Evolutionary conservation across 2,888 invertebrate genomes (phyloP).

Genomic region (Drosophila suboccidentalis): DNA sequence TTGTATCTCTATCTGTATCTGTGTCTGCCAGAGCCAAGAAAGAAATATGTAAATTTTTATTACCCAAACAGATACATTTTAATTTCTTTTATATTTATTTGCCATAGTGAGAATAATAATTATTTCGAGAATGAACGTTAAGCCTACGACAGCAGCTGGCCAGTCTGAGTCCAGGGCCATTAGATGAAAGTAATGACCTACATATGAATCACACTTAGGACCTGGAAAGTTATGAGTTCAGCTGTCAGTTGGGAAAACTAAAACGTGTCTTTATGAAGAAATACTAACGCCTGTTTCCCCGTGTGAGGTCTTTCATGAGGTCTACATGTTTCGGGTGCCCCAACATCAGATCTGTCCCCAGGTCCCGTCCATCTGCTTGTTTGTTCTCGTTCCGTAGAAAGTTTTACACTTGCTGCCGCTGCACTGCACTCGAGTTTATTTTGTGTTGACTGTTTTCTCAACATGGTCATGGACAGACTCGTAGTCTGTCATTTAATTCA

Average conservation of each 20-base stretch:
- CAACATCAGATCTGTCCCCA: constrained; percentile 4
- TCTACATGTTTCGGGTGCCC: background rate
- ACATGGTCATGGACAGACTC: constrained; percentile 6
- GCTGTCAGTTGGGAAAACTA: constrained; percentile 47
- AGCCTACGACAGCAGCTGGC: constrained; percentile 29
- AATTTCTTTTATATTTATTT: constrained; percentile 38
- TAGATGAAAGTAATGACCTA: constrained; percentile 48
- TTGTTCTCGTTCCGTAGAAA: constrained; percentile 47
- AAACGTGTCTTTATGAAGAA: constrained; percentile 63
- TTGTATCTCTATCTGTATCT: background rate
- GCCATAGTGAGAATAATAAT: constrained; percentile 36
- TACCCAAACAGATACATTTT: constrained; percentile 30
- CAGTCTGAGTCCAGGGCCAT: constrained; percentile 33
- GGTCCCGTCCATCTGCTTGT: constrained; percentile 23
- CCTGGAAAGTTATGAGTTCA: constrained; percentile 43
- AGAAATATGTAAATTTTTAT: constrained; percentile 53
- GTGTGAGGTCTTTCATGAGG: background rate
- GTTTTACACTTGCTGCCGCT: constrained; percentile 40
- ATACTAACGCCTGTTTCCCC: constrained; percentile 32
- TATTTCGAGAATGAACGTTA: constrained; percentile 17
- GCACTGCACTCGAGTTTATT: constrained; percentile 50
- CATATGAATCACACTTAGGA: constrained; percentile 64
- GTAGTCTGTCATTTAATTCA: constrained; percentile 43
- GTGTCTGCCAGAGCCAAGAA: background rate
- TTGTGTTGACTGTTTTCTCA: constrained; percentile 22